phyloP scores from a whole-genome alignment of 2,888 invertebrate species.

The Tupiocoris notatus region DNA sequence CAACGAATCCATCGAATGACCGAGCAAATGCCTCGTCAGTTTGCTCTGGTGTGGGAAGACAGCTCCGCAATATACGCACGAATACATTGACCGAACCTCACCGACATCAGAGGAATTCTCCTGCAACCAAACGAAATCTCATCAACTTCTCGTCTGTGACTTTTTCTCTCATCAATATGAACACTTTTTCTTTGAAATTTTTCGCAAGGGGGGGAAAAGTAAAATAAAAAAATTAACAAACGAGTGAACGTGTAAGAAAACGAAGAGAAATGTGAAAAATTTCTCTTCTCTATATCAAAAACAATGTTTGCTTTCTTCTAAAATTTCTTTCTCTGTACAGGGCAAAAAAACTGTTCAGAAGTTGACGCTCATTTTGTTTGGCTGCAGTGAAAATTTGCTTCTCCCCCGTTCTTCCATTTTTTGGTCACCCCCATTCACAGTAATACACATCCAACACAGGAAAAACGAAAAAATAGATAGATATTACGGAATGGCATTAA shows the following conservation, averaged over 20 bases:
- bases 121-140: conserved; percentile 81
- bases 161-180: background rate
- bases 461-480: conserved; percentile 40
- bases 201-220: no score
- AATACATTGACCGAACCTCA: conserved; percentile 58
- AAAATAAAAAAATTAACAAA: no score
- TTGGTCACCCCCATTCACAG: conserved; percentile 10
- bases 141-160: conserved; percentile 72
- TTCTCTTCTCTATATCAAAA: background rate
- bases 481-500: conserved; percentile 45
- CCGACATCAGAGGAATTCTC: conserved; percentile 68
- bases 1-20: conserved; percentile 77
- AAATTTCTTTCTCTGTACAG: conserved; percentile 8
- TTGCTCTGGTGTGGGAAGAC: conserved; percentile 88
- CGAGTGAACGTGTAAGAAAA: no score
- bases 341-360: conserved; percentile 58
- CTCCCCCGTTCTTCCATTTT: conserved; percentile 31
- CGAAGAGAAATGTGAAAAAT: background rate
- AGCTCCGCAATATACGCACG: conserved; percentile 87
- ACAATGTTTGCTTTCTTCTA: no score
- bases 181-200: no score
- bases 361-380: conserved; percentile 84
- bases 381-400: conserved; percentile 48
- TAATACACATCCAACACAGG: conserved; percentile 48
- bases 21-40: conserved; percentile 83